Conservation (phyloP, 2,797 vertebrate genomes). For the Fistularia tabacaria region DNA sequence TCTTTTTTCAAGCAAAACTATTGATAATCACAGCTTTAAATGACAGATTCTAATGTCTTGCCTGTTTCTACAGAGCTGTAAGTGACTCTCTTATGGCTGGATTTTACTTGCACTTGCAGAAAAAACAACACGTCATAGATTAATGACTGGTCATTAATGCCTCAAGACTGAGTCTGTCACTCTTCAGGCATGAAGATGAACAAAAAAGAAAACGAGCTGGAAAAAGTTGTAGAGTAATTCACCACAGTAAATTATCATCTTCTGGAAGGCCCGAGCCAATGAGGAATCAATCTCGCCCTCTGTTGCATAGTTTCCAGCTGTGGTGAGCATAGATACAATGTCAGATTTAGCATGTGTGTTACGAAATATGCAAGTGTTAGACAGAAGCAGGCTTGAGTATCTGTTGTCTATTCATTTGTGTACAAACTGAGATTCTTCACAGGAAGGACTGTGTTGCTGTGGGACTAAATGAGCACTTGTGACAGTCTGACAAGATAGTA, state of each 20-base stretch:
- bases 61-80: not conserved
- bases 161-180: not conserved
- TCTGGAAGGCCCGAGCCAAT: slow-evolving; percentile 28
- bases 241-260: slow-evolving; percentile 16
- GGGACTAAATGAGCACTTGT: slow-evolving; percentile 23
- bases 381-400: slow-evolving; percentile 10
- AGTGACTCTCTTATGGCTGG: not conserved
- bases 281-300: slow-evolving; percentile 33
- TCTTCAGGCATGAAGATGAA: not conserved
- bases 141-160: slow-evolving; percentile 2
- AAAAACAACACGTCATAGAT: slow-evolving; percentile 2
- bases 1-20: no score
- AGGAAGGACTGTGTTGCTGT: slow-evolving; percentile 14
- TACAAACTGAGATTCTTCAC: slow-evolving; percentile 23
- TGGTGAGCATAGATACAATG: slow-evolving; percentile 19
- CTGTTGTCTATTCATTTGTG: slow-evolving; percentile 16
- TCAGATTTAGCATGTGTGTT: slow-evolving; percentile 18
- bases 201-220: not conserved
- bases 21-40: no score
- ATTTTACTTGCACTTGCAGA: not conserved
- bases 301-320: slow-evolving; percentile 49
- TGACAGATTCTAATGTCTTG: no score
- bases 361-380: slow-evolving; percentile 6
- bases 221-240: slow-evolving; percentile 8
- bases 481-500: slow-evolving; percentile 54